A percentile compares a stretch with the other conserved stretches of the same genome.
These are phyloP conservation scores for Octomys mimax DNA, from an alignment of 2,797 vertebrate species.

Conservation along the genomic window DNA sequence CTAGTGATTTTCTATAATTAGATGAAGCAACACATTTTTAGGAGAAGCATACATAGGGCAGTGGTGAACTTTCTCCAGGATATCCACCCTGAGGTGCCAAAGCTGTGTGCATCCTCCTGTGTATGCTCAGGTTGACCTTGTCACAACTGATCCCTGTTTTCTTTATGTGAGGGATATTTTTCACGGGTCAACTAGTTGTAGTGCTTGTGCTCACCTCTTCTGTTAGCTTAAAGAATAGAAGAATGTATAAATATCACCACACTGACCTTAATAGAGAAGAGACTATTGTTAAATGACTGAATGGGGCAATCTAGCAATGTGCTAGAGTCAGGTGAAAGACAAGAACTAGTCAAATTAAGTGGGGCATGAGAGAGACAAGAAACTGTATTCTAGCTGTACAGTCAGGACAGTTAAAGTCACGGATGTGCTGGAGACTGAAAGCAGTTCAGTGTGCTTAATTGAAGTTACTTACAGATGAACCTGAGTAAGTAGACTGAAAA, in stretches of 20 bases:
- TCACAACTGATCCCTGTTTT: background rate
- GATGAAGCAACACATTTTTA: background rate
- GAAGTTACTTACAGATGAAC: background rate
- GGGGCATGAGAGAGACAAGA: background rate
- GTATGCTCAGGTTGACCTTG: background rate
- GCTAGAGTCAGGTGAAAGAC: background rate
- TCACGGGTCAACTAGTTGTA: background rate
- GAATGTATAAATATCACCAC: too few species aligned
- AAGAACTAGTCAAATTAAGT: background rate
- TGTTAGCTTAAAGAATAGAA: background rate
- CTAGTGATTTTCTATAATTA: background rate
- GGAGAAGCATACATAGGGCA: background rate
- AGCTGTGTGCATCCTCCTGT: accelerated
- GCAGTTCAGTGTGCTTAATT: background rate
- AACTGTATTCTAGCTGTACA: background rate
- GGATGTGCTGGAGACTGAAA: background rate
- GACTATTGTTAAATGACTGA: background rate
- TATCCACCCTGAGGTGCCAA: accelerated
- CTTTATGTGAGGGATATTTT: background rate
- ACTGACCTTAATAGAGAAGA: background rate
- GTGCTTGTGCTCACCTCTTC: background rate
- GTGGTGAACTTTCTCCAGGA: background rate
- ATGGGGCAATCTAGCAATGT: background rate
- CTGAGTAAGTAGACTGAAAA: background rate
- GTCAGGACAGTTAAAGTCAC: background rate